Evolutionary conservation across 2,113 vertebrate species (phyloP).

Genomic region (Puffinus mauretanicus): DNA sequence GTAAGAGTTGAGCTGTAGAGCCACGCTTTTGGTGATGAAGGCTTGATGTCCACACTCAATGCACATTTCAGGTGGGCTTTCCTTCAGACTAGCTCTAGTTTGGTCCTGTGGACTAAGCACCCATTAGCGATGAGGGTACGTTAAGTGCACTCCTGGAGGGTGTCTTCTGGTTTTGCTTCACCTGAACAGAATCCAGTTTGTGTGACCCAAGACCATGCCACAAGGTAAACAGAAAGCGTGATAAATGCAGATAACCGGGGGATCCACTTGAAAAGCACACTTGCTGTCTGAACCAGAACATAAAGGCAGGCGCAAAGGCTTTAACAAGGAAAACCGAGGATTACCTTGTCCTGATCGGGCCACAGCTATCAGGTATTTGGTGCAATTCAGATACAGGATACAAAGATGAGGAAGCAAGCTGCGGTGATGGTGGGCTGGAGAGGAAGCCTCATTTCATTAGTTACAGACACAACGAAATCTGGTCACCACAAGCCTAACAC

Average conservation of each 20-base stretch:
- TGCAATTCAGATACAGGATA: neutral
- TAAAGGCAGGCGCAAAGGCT: rapidly evolving
- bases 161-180: neutral
- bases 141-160: neutral
- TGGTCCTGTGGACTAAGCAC: neutral
- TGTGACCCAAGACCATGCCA: neutral
- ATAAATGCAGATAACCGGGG: neutral
- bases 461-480: neutral
- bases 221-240: neutral
- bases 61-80: neutral
- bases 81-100: neutral
- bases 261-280: rapidly evolving
- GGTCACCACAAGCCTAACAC: neutral
- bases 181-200: neutral
- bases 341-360: neutral
- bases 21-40: neutral
- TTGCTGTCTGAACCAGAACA: neutral
- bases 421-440: neutral
- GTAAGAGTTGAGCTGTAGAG: rapidly evolving
- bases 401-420: neutral
- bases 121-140: rapidly evolving
- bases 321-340: neutral
- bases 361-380: neutral
- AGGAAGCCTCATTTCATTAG: neutral
- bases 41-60: neutral